These are phyloP conservation scores for Galemys pyrenaicus DNA, from an alignment of 2,113 vertebrate genomes.

Conservation along the genomic window DNA sequence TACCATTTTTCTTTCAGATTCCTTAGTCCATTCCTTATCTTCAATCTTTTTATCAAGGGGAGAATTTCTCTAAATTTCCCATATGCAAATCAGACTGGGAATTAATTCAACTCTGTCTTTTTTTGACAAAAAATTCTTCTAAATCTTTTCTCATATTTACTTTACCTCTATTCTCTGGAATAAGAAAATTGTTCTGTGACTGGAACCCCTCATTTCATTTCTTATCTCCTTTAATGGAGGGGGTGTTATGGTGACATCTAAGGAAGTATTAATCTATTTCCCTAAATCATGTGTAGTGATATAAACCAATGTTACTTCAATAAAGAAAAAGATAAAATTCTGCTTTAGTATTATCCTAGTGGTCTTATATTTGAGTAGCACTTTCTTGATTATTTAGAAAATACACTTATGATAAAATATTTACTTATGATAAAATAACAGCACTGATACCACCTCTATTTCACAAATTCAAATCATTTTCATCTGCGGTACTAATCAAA, in stretches of 20 bases:
- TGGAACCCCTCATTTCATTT: no score
- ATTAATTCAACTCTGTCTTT: not conserved
- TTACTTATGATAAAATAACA: no score
- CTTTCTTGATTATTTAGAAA: slow-evolving; percentile 49
- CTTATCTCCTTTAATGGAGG: no score
- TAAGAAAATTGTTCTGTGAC: not conserved
- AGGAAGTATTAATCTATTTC: no score
- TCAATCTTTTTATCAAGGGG: not conserved
- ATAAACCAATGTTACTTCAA: no score
- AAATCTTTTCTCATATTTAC: not conserved
- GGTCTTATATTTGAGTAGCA: not conserved
- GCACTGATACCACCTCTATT: not conserved
- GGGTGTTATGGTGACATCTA: no score
- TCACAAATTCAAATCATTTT: slow-evolving; percentile 1
- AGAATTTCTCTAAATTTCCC: not conserved
- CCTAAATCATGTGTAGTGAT: no score
- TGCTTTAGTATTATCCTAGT: no score
- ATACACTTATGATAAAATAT: not conserved
- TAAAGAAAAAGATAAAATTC: no score
- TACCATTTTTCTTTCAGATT: not conserved
- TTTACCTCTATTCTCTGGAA: not conserved
- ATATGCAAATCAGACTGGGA: not conserved
- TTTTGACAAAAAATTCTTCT: not conserved
- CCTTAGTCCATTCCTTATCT: not conserved
- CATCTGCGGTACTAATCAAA: not conserved